Evolutionary conservation across 2,888 invertebrate species (phyloP).

Genomic region (Pristionchus arcanus): DNA sequence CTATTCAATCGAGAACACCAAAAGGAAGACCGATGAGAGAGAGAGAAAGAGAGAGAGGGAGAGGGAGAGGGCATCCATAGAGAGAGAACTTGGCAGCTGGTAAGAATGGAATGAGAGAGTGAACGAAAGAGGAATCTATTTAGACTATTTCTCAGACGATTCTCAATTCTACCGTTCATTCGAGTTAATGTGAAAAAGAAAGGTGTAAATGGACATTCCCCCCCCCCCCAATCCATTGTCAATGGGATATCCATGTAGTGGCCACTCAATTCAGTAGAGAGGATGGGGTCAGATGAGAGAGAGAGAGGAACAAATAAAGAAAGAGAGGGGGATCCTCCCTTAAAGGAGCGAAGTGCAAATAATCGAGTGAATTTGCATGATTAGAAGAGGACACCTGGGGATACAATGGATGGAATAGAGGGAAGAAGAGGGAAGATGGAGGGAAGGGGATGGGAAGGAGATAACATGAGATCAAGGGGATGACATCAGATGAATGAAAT

Average conservation of each 20-base stretch:
- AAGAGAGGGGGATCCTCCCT: background rate
- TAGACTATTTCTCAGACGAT: too few relatives aligned
- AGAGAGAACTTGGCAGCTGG: slow-evolving; percentile 16
- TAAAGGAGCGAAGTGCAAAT: slow-evolving; percentile 1
- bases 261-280: slow-evolving; percentile 1
- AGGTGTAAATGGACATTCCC: background rate
- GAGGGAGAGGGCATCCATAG: background rate
- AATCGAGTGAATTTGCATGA: background rate
- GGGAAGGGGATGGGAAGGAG: background rate
- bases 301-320: slow-evolving; percentile 6
- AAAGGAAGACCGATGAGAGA: background rate
- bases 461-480: background rate
- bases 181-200: background rate
- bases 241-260: background rate
- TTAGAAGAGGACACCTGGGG: slow-evolving; percentile 45
- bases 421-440: background rate
- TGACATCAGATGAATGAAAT: background rate
- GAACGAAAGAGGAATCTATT: background rate
- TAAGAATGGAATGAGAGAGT: background rate
- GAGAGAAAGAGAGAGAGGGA: background rate
- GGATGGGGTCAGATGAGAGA: slow-evolving; percentile 23
- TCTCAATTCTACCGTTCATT: background rate
- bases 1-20: background rate
- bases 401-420: background rate
- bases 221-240: background rate